Conservation (phyloP, 1,140 invertebrate genomes). For the Atta texana region DNA sequence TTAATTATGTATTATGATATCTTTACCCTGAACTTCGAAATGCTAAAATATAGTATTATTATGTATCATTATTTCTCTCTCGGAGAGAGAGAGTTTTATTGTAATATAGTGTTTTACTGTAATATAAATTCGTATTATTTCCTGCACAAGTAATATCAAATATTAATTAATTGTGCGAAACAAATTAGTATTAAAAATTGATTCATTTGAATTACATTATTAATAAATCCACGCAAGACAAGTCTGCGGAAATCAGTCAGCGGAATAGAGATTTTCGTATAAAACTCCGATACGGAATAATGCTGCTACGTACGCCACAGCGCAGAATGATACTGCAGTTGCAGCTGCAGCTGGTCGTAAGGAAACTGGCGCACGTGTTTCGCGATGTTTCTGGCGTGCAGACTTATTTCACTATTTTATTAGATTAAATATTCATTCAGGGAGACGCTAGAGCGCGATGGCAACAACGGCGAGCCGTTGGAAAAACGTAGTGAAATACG, state of each 20-base stretch:
- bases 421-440: slow-evolving; percentile 73
- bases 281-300: slow-evolving; percentile 36
- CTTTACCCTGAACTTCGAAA: slow-evolving; percentile 18
- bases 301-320: neutral
- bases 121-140: slow-evolving; percentile 21
- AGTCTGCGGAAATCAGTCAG: neutral
- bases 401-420: slow-evolving; percentile 78
- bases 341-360: slow-evolving; percentile 60
- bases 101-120: slow-evolving; percentile 11
- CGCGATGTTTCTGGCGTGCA: neutral
- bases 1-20: slow-evolving; percentile 22
- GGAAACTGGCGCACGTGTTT: slow-evolving; percentile 55
- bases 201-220: neutral
- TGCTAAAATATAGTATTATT: slow-evolving; percentile 26
- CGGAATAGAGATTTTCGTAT: slow-evolving; percentile 12
- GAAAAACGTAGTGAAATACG: slow-evolving; percentile 57
- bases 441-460: slow-evolving; percentile 6
- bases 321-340: slow-evolving; percentile 24
- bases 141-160: slow-evolving; percentile 20
- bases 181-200: slow-evolving; percentile 17
- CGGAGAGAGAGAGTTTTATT: neutral
- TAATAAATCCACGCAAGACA: neutral
- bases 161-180: slow-evolving; percentile 29
- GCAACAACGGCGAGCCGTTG: slow-evolving; percentile 52
- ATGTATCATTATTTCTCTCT: neutral